A percentile compares a stretch with the other conserved stretches of the same genome.
phyloP scores from a whole-genome alignment of 1,140 invertebrate species.

The Bombus picipes region DNA sequence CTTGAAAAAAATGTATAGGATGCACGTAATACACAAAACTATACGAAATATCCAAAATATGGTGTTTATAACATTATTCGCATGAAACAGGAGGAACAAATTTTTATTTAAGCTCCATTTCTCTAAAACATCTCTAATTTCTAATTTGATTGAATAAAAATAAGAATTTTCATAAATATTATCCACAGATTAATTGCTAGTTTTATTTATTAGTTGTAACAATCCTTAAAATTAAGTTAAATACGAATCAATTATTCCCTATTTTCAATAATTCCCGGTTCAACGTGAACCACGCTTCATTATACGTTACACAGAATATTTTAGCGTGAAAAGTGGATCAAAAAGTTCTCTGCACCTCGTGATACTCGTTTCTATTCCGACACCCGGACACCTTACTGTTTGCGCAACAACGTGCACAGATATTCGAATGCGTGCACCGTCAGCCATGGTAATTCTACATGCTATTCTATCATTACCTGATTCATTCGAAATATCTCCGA shows the following conservation, averaged over 20 bases:
- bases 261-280: background rate
- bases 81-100: no score
- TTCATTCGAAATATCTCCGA: background rate
- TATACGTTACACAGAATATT: slow-evolving; percentile 1
- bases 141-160: background rate
- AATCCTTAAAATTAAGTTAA: background rate
- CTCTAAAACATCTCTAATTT: no score
- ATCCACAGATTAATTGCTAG: background rate
- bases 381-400: slow-evolving; percentile 16
- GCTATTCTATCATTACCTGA: slow-evolving; percentile 4
- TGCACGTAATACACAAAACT: no score
- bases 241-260: background rate
- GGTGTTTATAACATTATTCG: background rate
- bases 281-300: background rate
- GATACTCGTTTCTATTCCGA: slow-evolving; percentile 8
- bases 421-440: slow-evolving; percentile 25
- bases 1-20: no score
- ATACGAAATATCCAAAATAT: no score
- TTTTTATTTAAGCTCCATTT: no score
- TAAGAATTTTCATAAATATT: background rate
- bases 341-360: background rate
- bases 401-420: slow-evolving; percentile 40
- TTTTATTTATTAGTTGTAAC: background rate
- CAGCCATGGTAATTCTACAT: background rate
- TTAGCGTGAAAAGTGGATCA: slow-evolving; percentile 20